phyloP scores from a whole-genome alignment of 2,888 invertebrate species.

The Euphydryas editha region DNA sequence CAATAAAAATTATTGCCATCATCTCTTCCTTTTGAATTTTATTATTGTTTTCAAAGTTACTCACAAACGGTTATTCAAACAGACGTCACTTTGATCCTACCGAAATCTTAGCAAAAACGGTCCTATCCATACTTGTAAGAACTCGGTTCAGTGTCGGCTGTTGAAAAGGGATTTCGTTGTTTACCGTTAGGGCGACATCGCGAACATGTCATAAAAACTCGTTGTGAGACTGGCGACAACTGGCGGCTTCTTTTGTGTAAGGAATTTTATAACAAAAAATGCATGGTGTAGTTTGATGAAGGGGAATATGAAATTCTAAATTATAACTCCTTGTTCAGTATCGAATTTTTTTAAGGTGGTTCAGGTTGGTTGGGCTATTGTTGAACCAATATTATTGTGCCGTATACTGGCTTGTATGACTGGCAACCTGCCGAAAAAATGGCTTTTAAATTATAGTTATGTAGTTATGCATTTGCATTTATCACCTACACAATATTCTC shows the following conservation, averaged over 20 bases:
- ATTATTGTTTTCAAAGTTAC: neutral
- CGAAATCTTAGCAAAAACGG: neutral
- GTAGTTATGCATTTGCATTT: too few species aligned
- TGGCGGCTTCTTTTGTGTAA: slow-evolving; percentile 10
- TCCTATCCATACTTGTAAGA: neutral
- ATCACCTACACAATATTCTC: too few species aligned
- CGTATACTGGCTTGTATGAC: too few species aligned
- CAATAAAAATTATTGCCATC: neutral
- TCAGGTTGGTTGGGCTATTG: too few species aligned
- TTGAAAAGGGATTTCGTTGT: neutral
- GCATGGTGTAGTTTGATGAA: neutral
- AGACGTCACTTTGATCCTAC: neutral
- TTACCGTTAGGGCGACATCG: slow-evolving; percentile 5
- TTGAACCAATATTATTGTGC: too few species aligned
- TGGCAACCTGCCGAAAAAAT: too few species aligned
- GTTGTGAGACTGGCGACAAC: neutral
- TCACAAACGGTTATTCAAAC: neutral
- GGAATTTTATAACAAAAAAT: neutral
- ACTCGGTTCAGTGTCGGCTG: slow-evolving; percentile 1
- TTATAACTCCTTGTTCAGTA: too few species aligned
- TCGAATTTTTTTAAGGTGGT: too few species aligned
- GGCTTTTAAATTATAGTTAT: too few species aligned
- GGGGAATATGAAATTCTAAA: neutral
- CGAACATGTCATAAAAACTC: neutral
- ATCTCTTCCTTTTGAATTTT: neutral